Evolutionary conservation across 2,888 invertebrate genomes (phyloP).

Genomic region (Plebejus melissa): DNA sequence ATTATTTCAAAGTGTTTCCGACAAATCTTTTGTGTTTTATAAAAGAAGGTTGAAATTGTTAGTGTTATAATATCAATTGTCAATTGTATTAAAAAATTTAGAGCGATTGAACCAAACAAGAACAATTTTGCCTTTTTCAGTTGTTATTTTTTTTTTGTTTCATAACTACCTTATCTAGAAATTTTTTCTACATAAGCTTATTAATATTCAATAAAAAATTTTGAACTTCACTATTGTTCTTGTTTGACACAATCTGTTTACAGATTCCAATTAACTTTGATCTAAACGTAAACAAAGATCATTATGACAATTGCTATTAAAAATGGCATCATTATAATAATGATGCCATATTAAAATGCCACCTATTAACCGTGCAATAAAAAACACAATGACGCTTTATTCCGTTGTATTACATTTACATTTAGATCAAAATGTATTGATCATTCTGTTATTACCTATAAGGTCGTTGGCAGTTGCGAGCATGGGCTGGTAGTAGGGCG

Average conservation of each 20-base stretch:
- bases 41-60: background rate
- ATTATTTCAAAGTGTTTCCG: background rate
- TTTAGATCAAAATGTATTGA: background rate
- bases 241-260: background rate
- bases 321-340: too few species aligned
- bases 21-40: background rate
- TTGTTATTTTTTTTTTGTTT: too few species aligned
- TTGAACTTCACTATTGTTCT: background rate
- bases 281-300: background rate
- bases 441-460: slow-evolving; percentile 52
- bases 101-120: background rate
- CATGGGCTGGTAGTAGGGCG: slow-evolving; percentile 67
- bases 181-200: too few species aligned
- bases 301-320: too few species aligned
- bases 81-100: background rate
- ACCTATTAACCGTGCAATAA: background rate
- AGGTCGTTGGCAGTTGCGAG: slow-evolving; percentile 63
- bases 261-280: background rate
- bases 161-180: too few species aligned
- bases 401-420: background rate
- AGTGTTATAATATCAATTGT: background rate
- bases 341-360: too few species aligned
- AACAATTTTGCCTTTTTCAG: background rate
- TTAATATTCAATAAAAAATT: too few species aligned
- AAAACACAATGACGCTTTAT: background rate